Percentiles rank a stretch among this genome's conserved stretches.
Evolutionary conservation across 1,140 invertebrate species (phyloP).

Genomic region (Branchinecta lynchi): DNA sequence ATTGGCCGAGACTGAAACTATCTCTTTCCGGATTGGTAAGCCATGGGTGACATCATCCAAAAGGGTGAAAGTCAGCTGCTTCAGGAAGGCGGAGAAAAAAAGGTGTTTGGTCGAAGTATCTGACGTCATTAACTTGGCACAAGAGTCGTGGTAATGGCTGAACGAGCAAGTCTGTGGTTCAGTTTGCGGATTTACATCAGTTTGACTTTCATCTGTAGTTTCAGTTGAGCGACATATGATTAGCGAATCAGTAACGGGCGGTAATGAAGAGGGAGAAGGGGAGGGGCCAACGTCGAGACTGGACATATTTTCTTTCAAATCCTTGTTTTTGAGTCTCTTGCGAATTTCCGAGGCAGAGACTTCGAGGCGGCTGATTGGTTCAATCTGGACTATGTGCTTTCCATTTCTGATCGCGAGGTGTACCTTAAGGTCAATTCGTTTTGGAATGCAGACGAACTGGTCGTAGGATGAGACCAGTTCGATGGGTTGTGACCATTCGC

Average conservation of each 20-base stretch:
- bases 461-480: constrained; percentile 34
- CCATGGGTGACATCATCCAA: constrained; percentile 23
- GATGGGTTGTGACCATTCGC: constrained; percentile 33
- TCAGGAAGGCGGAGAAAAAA: neutral
- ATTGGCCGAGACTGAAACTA: constrained; percentile 21
- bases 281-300: constrained; percentile 15
- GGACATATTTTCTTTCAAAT: neutral
- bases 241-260: no score
- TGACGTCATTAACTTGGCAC: neutral
- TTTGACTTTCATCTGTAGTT: neutral
- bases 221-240: neutral
- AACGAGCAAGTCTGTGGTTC: neutral
- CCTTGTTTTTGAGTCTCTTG: constrained; percentile 23
- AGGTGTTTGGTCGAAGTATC: neutral
- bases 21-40: constrained; percentile 21
- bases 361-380: constrained; percentile 47
- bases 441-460: constrained; percentile 48
- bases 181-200: neutral
- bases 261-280: neutral
- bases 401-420: constrained; percentile 36
- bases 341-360: constrained; percentile 53
- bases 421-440: constrained; percentile 51
- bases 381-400: constrained; percentile 42
- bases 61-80: neutral
- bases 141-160: neutral